These are phyloP conservation scores for Pachydiplax longipennis DNA, from an alignment of 2,888 invertebrate genomes.

Conservation along the genomic window DNA sequence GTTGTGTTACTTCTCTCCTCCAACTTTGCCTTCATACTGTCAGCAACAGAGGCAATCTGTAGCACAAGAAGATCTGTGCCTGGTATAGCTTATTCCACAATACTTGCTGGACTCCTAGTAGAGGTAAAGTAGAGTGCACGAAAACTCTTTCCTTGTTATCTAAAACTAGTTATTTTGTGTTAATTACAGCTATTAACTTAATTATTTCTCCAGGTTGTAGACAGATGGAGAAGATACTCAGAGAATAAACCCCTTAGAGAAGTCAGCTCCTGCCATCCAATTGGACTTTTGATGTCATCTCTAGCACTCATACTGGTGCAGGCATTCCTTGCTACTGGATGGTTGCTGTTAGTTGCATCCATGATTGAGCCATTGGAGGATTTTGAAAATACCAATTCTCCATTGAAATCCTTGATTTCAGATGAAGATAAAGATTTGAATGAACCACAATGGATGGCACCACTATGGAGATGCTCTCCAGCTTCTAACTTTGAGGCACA, in stretches of 20 bases:
- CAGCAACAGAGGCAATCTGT: conserved; percentile 57
- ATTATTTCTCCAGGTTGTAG: neutral
- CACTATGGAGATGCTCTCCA: conserved; percentile 48
- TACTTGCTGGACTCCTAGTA: conserved; percentile 59
- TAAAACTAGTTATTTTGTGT: neutral
- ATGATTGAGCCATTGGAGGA: neutral
- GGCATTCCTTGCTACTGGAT: conserved; percentile 30
- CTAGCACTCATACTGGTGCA: conserved; percentile 30
- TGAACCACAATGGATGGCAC: neutral
- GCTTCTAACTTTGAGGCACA: conserved; percentile 48
- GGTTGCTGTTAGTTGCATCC: conserved; percentile 38
- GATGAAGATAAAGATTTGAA: neutral
- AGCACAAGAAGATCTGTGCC: conserved; percentile 59
- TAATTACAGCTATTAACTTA: neutral
- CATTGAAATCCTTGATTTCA: neutral
- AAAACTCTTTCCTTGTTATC: neutral
- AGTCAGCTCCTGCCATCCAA: neutral
- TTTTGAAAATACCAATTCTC: neutral
- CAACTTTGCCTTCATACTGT: conserved; percentile 49
- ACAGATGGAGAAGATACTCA: conserved; percentile 16
- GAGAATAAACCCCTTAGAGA: neutral
- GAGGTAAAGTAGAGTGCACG: conserved; percentile 51
- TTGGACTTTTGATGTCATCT: conserved; percentile 15
- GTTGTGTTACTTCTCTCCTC: conserved; percentile 58
- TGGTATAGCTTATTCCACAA: conserved; percentile 59